Evolutionary conservation across 2,888 invertebrate species (phyloP), one percentile per base, ranked within the genome.

Genomic region (Argyresthia goedartella): DNA sequence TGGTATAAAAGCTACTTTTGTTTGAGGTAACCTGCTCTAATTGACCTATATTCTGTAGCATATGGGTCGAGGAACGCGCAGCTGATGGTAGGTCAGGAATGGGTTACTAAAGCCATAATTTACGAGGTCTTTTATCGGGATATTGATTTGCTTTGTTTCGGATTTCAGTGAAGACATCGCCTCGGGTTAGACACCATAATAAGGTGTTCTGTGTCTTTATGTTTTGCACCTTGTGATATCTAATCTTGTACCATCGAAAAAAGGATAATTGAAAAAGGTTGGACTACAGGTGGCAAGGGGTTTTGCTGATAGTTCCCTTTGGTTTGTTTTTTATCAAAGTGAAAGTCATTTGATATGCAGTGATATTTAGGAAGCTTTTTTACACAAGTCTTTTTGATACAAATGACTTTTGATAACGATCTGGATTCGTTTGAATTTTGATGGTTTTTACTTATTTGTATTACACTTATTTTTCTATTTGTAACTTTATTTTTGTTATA

Each of bases 201-300:
- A 76, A 75, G 71, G 71, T 73, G 75, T 75, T 76, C 67, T 62
- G 65, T 70, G 67, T 73, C 69, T 66, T 64, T 62, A 59, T 65
- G 66, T 71, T 80, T 77, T 82, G 81, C 81, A 85, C 81, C 85
- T 85, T 86, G 81, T 75, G 71, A 60, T 71, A 74, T 76, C 71
- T 67, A 74, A 73, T 71, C 66, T 69, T 69, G 63, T 63, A 13
- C 56, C 58, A 66, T 67, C 65, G 56, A 65, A 66, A 67, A 61
- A 63, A 65, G 56, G 56, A 61, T 76, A 69, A 77, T 75, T 76
- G 72, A 76, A 76, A 73, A 72, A 69, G 60, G 60, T 59, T 57
- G 59, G 63, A 59, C 53, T 65, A 76, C 81, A 81, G 81, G 76
- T 84, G 80, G 55, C 45, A 61, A 61, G 59, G 48, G 59, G 57